These are phyloP conservation scores for Tapera naevia DNA, from an alignment of 2,797 vertebrate genomes.

Conservation along the genomic window DNA sequence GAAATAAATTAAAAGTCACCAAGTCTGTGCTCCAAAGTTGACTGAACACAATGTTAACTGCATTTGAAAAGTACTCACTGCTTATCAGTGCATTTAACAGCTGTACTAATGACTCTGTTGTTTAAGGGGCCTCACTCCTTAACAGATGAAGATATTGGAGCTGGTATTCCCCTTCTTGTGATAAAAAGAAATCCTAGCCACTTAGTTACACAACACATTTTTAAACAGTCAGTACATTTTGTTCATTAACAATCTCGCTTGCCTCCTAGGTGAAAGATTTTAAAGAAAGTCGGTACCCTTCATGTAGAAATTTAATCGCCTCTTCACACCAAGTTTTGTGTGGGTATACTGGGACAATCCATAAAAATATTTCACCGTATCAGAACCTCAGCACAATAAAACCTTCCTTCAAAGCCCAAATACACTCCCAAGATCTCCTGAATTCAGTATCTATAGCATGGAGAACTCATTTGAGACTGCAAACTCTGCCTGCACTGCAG, in stretches of 20 bases:
- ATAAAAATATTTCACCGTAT: not conserved
- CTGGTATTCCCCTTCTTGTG: not conserved
- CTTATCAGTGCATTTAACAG: not conserved
- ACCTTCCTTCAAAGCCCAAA: not conserved
- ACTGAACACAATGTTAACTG: not conserved
- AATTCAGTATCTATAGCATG: accelerated
- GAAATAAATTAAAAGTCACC: not conserved
- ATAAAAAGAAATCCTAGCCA: not conserved
- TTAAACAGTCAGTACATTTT: not conserved
- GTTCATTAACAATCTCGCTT: not conserved
- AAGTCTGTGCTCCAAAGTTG: not conserved
- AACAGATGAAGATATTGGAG: not conserved
- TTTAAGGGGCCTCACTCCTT: not conserved
- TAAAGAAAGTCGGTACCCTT: not conserved
- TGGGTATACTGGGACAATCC: not conserved
- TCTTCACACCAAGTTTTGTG: not conserved
- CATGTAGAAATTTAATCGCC: not conserved
- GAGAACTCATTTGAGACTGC: not conserved
- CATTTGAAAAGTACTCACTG: not conserved
- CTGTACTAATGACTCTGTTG: not conserved
- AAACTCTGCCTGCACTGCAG: not conserved
- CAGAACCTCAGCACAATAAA: not conserved
- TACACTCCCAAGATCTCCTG: not conserved
- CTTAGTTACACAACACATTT: not conserved
- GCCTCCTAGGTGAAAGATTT: no score